These are phyloP conservation scores for Drosophila pullipes DNA, from an alignment of 2,888 invertebrate genomes.

Conservation along the genomic window DNA sequence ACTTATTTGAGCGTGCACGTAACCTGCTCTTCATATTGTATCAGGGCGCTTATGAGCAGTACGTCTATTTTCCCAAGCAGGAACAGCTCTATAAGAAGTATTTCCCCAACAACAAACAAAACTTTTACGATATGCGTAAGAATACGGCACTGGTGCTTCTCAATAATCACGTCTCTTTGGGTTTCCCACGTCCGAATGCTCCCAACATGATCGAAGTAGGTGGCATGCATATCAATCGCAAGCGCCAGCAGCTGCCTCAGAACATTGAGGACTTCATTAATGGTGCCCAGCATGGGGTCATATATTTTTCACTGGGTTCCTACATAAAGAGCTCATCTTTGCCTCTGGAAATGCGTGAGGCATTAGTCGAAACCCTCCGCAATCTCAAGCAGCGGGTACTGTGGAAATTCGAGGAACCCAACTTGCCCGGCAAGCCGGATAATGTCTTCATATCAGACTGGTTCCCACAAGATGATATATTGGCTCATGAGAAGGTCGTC, in stretches of 20 bases:
- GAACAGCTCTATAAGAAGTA: slow-evolving; percentile 53
- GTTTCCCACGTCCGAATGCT: slow-evolving; percentile 82
- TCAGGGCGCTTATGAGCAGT: slow-evolving; percentile 58
- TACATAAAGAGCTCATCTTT: slow-evolving; percentile 72
- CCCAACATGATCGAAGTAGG: slow-evolving; percentile 85
- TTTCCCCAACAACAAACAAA: slow-evolving; percentile 63
- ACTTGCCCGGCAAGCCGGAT: slow-evolving; percentile 75
- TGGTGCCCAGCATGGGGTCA: slow-evolving; percentile 84
- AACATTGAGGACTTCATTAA: slow-evolving; percentile 84
- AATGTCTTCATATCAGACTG: slow-evolving; percentile 85
- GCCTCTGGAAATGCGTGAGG: slow-evolving; percentile 69
- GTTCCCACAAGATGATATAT: slow-evolving; percentile 86
- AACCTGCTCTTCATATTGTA: slow-evolving; percentile 73
- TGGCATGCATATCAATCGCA: slow-evolving; percentile 83
- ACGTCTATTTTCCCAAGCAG: slow-evolving; percentile 77
- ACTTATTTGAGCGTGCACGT: slow-evolving; percentile 75
- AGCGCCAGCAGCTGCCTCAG: slow-evolving; percentile 73
- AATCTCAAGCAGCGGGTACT: slow-evolving; percentile 84
- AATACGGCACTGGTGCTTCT: slow-evolving; percentile 79
- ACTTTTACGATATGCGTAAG: slow-evolving; percentile 60
- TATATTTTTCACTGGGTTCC: slow-evolving; percentile 83
- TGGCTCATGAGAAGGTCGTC: slow-evolving; percentile 86
- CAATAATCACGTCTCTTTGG: slow-evolving; percentile 82
- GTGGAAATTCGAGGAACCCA: slow-evolving; percentile 85
- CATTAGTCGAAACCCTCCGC: slow-evolving; percentile 72